A percentile compares a stretch with the other conserved stretches of the same genome.
Evolutionary conservation across 2,888 invertebrate genomes (phyloP).

Genomic region (Hybos culiciformis): DNA sequence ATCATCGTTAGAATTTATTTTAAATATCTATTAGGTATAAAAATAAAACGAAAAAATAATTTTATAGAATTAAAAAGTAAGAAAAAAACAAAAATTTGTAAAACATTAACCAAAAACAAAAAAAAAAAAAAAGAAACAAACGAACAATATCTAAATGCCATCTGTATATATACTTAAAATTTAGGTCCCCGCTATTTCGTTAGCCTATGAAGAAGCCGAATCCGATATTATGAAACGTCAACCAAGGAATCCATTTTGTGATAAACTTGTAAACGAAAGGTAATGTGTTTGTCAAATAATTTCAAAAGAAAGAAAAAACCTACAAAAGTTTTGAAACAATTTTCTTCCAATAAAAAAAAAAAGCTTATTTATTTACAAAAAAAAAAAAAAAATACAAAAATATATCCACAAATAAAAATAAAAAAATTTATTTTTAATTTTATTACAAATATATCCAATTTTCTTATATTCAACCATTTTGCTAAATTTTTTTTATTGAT

Average conservation of each 20-base stretch:
- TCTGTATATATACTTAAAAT: too few relatives aligned
- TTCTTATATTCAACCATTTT: neutral
- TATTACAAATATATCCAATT: neutral
- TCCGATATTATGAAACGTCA: slow-evolving; percentile 98
- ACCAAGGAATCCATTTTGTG: slow-evolving; percentile 92
- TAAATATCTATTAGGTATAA: too few relatives aligned
- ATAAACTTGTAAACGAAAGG: slow-evolving; percentile 98
- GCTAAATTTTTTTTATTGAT: too few relatives aligned
- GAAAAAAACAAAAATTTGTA: too few relatives aligned
- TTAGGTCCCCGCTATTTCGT: slow-evolving; percentile 95
- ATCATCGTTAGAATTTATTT: too few relatives aligned
- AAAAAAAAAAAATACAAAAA: slow-evolving; percentile 5
- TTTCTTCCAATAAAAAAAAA: slow-evolving; percentile 7
- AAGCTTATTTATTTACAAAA: too few relatives aligned
- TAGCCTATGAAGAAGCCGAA: slow-evolving; percentile 97
- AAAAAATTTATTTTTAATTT: neutral
- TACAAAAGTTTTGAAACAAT: neutral
- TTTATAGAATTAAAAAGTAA: too few relatives aligned
- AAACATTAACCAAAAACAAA: too few relatives aligned
- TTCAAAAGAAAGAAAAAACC: neutral
- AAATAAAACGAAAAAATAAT: too few relatives aligned
- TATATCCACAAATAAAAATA: slow-evolving; percentile 14
- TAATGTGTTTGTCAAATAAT: neutral
- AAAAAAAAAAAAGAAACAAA: too few relatives aligned
- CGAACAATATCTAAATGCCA: too few relatives aligned